These are phyloP conservation scores for Drosophila mimica DNA, from an alignment of 2,888 invertebrate species.

Conservation along the genomic window DNA sequence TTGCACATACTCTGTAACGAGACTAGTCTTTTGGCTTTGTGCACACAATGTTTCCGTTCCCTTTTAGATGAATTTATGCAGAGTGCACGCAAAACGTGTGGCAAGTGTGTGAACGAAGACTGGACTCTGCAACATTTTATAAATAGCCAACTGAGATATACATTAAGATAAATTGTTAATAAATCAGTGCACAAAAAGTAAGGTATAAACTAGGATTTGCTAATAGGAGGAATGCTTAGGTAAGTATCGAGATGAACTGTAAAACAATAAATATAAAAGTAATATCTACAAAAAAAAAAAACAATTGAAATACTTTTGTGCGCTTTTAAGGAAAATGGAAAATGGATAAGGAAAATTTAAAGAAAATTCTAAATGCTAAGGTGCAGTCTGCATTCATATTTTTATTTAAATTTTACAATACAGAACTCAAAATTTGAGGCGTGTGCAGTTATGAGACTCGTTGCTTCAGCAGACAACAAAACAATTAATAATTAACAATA, in stretches of 20 bases:
- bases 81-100: conserved; percentile 30
- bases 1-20: conserved; percentile 44
- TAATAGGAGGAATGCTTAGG: neutral
- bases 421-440: neutral
- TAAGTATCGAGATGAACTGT: neutral
- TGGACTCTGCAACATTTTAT: neutral
- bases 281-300: neutral
- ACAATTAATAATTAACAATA: neutral
- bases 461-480: neutral
- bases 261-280: neutral
- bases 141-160: conserved; percentile 21
- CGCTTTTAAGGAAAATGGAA: neutral
- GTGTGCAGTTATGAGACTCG: no score
- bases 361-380: neutral
- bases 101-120: conserved; percentile 38
- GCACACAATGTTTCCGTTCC: conserved; percentile 27
- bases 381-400: neutral
- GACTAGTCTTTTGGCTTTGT: conserved; percentile 50
- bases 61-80: conserved; percentile 46
- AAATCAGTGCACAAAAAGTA: neutral
- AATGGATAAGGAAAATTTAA: no score
- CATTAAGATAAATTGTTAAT: conserved; percentile 21
- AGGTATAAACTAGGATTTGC: neutral
- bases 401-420: neutral
- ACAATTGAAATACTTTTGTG: no score